Conservation (phyloP, 2,797 vertebrate genomes). For the Artibeus jamaicensis region DNA sequence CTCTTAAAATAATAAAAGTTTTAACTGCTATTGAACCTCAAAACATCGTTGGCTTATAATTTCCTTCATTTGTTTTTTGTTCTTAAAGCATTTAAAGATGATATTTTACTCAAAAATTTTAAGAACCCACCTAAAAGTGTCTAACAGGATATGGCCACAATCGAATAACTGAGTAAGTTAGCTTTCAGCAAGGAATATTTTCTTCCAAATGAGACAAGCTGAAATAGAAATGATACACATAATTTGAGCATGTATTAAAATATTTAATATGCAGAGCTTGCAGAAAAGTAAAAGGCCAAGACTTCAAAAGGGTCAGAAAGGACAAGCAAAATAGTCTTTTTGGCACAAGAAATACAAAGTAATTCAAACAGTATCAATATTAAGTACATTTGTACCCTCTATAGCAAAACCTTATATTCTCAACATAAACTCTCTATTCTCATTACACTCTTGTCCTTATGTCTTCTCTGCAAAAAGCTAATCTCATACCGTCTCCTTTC, state of each 20-base stretch:
- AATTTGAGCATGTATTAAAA: conserved; percentile 54
- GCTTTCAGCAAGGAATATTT: conserved; percentile 2
- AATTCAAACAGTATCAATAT: conserved; percentile 24
- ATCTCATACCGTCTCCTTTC: neutral
- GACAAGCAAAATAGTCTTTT: conserved; percentile 47
- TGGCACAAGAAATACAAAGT: conserved; percentile 46
- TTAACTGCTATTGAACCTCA: neutral
- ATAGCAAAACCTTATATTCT: neutral
- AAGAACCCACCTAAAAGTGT: conserved; percentile 10
- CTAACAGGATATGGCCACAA: neutral
- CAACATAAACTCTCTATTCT: neutral
- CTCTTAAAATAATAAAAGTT: neutral
- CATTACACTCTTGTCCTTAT: neutral
- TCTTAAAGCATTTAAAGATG: neutral
- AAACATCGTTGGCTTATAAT: neutral
- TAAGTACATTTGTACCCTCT: conserved; percentile 18
- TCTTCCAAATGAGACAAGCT: conserved; percentile 25
- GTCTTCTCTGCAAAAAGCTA: neutral
- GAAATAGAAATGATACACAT: neutral
- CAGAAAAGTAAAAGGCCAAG: conserved; percentile 54
- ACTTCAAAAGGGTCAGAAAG: conserved; percentile 40
- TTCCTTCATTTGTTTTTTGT: neutral
- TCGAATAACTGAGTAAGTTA: conserved; percentile 6
- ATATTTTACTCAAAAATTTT: neutral
- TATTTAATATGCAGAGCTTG: conserved; percentile 61